A percentile compares a stretch with the other conserved stretches of the same genome.
These are phyloP conservation scores for Hymenochirus boettgeri DNA, from an alignment of 2,113 vertebrate genomes.

Conservation along the genomic window DNA sequence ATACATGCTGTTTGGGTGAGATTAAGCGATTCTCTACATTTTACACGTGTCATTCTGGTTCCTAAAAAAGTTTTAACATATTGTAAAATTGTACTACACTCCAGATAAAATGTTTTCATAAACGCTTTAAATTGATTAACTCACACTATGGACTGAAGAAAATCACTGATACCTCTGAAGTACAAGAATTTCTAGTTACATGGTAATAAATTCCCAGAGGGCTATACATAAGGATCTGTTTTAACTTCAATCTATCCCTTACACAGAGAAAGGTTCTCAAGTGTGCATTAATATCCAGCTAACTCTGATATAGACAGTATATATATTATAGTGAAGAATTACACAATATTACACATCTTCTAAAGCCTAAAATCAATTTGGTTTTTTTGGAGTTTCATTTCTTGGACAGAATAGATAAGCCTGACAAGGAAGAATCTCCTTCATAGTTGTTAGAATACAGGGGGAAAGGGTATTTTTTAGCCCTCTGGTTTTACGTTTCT, in stretches of 20 bases:
- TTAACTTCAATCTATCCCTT: constrained; percentile 21
- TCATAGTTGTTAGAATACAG: no score
- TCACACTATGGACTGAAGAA: constrained; percentile 26
- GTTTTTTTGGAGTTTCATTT: background rate
- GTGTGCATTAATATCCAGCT: constrained; percentile 6
- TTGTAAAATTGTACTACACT: constrained; percentile 33
- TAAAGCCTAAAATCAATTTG: background rate
- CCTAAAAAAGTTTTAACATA: constrained; percentile 18
- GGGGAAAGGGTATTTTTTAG: no score
- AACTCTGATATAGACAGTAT: background rate
- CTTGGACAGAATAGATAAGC: background rate
- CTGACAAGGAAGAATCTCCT: no score
- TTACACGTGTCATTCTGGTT: constrained; percentile 21
- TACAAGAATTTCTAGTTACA: constrained; percentile 23
- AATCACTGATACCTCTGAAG: constrained; percentile 40
- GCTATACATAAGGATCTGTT: constrained; percentile 8
- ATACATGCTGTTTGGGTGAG: constrained; percentile 18
- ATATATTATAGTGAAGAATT: constrained; percentile 7
- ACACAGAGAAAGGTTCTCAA: constrained; percentile 7
- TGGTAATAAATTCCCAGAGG: constrained; percentile 30
- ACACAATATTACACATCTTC: background rate
- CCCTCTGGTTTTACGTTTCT: no score
- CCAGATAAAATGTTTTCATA: constrained; percentile 36
- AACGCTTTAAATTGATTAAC: constrained; percentile 35
- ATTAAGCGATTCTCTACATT: constrained; percentile 25